Base-by-base conservation (phyloP, 2,113 vertebrate species). In the Antigone vipio region DNA sequence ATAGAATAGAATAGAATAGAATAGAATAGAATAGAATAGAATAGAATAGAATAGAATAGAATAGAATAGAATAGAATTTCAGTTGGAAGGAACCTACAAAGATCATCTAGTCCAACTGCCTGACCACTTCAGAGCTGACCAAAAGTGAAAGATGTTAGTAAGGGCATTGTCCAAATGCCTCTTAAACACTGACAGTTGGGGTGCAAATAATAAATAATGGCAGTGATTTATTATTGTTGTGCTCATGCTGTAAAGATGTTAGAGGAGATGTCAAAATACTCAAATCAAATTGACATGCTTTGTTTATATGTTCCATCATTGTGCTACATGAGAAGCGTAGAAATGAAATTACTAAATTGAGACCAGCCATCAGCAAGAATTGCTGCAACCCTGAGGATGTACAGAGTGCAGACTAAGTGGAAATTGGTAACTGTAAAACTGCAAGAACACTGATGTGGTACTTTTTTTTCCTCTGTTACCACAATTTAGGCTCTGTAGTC, bases 391-490 rank as follows among this genome's bases (percentile, higher is more conserved):
- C 53, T 32, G n/a, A 74, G 63, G 42, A 84, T 63, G 22, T 50
- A 26, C 38, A 71, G 66, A 29, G 74, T 2, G 5, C 47, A 85
- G 67, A 76, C 9, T 32, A 62, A 88, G 21, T 45, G 20, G 62
- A 91, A 92, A 91, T 7, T 26, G 12, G 3, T 58, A 77, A 77
- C 17, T 52, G 6, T 22, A 34, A 86, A 85, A 89, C 47, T 55
- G 59, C 20, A 91, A 34, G 30, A n/a, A 42, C 9, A 80, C 7
- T 27, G 64, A 3, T 4, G n/a, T 11, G 50, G 32, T 16, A 10
- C 18, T 9, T 60, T 78, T 79, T 30, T 71, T 15, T 1, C 2
- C 12, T 18, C 23, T 0, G 0, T 74, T 80, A 38, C 12, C 24
- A 44, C 9, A 74, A 19, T 59, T 84, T 27, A 69, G 32, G 14